Evolutionary conservation across 2,888 invertebrate genomes (phyloP), one percentile per base, ranked within the genome.

Genomic region (Ichneumoninae sp.): DNA sequence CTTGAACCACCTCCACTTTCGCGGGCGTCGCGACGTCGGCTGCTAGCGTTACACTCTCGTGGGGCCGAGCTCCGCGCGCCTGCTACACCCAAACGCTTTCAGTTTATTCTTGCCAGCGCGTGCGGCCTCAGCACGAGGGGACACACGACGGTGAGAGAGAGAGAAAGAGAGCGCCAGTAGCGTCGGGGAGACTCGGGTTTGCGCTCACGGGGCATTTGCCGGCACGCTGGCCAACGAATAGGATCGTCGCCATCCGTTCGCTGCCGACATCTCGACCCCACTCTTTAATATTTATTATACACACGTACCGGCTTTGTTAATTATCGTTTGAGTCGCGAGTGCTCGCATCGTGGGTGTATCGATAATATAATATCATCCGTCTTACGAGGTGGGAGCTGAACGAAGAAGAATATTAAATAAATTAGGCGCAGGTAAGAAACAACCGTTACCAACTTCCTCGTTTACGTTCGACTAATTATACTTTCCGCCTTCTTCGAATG

Each of bases 41-140:
- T 62, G 47, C 54, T 71, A 44, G 54, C 33, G 30, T 26, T 22
- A 6, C 30, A 57, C 68, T 40, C 44, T 33, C 76, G 50, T 33
- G 40, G 6, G 36, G 8, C 47, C 44, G 82, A 71, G 68, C 52
- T 62, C 36, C 79, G 78, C 82, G 78, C 82, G 75, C 81, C 82
- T 82, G 84, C 85, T 84, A 30, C 79, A 86, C 84, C 85, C 85
- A 71, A 80, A 85, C 83, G 69, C 78, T 84, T 80, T 82, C 84
- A 82, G 87, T 86, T 86, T 88, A 87, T 87, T 89, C 87, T 72
- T 77, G 87, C 84, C 85, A 75, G 81, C 86, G 83, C 78, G 77
- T 80, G 83, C 74, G 75, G 68, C 30, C 47, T 30, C 26, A 57
- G 40, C 65, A 33, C 33, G 65, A 50, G 62, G n/a, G 10, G 33